Conservation (phyloP, 2,888 invertebrate genomes). For the Masnerella sp. region DNA sequence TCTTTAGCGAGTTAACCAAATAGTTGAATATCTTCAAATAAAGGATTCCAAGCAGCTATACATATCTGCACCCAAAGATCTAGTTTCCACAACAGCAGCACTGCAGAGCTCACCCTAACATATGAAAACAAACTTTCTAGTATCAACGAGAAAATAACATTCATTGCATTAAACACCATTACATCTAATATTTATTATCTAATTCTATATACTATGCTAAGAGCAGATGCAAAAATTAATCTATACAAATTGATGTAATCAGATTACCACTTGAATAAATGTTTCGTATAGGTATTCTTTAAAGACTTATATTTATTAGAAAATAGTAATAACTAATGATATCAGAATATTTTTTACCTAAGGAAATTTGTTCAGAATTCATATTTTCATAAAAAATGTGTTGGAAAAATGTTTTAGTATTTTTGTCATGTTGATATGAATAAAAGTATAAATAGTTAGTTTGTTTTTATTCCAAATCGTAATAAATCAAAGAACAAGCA, state of each 20-base stretch:
- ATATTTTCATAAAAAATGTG: too few relatives aligned
- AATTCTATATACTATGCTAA: neutral
- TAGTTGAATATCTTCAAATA: slow-evolving; percentile 84
- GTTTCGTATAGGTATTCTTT: neutral
- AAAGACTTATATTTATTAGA: too few relatives aligned
- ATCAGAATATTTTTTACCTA: too few relatives aligned
- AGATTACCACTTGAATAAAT: neutral
- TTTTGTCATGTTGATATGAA: too few relatives aligned
- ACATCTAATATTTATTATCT: neutral
- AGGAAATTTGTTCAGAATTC: too few relatives aligned
- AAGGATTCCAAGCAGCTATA: slow-evolving; percentile 91
- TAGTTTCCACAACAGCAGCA: slow-evolving; percentile 71
- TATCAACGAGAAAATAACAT: too few relatives aligned
- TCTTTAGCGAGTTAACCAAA: slow-evolving; percentile 88
- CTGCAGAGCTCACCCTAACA: slow-evolving; percentile 77
- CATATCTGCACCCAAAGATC: slow-evolving; percentile 81
- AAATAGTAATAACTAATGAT: too few relatives aligned
- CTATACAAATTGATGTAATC: neutral
- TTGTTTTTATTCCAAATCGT: too few relatives aligned
- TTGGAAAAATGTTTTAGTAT: too few relatives aligned
- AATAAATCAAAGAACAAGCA: too few relatives aligned
- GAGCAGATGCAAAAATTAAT: slow-evolving; percentile 30
- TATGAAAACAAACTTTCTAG: slow-evolving; percentile 33
- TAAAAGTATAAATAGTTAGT: too few relatives aligned
- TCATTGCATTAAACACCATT: neutral